A percentile compares a stretch with the other conserved stretches of the same genome.
phyloP scores from a whole-genome alignment of 2,797 vertebrate genomes.

The Aldrovandia affinis region DNA sequence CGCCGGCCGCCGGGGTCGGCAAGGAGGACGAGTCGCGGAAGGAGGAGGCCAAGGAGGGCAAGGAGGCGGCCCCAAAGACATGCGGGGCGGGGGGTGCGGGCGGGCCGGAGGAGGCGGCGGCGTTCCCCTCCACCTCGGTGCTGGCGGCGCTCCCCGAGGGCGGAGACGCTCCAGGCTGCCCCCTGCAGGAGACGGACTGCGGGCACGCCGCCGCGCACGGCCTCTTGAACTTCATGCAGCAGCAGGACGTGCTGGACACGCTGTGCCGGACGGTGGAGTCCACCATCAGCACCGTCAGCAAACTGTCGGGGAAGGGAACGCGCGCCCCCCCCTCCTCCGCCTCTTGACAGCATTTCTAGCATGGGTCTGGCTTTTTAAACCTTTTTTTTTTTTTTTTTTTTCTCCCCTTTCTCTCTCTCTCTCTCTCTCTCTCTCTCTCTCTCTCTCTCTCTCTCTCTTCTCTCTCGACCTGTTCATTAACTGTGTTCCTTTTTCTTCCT shows the following conservation, averaged over 20 bases:
- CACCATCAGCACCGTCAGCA: constrained; percentile 90
- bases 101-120: constrained; percentile 69
- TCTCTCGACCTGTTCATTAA: neutral
- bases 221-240: constrained; percentile 77
- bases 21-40: constrained; percentile 53
- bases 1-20: constrained; percentile 70
- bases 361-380: constrained; percentile 76
- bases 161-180: constrained; percentile 79
- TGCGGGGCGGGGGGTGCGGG: constrained; percentile 42
- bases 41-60: constrained; percentile 78
- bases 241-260: constrained; percentile 93
- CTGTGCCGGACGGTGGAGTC: constrained; percentile 96
- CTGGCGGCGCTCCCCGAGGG: constrained; percentile 60
- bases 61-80: constrained; percentile 73
- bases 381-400: constrained; percentile 41
- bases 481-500: constrained; percentile 36
- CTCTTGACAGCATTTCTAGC: constrained; percentile 90
- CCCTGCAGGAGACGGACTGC: constrained; percentile 79
- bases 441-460: constrained; percentile 31
- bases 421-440: constrained; percentile 24
- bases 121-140: constrained; percentile 79
- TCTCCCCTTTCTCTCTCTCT: constrained; percentile 11
- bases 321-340: constrained; percentile 81
- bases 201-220: constrained; percentile 79
- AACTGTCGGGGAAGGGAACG: constrained; percentile 87